Evolutionary conservation across 2,888 invertebrate genomes (phyloP).

Genomic region (Physocephala rufipes): DNA sequence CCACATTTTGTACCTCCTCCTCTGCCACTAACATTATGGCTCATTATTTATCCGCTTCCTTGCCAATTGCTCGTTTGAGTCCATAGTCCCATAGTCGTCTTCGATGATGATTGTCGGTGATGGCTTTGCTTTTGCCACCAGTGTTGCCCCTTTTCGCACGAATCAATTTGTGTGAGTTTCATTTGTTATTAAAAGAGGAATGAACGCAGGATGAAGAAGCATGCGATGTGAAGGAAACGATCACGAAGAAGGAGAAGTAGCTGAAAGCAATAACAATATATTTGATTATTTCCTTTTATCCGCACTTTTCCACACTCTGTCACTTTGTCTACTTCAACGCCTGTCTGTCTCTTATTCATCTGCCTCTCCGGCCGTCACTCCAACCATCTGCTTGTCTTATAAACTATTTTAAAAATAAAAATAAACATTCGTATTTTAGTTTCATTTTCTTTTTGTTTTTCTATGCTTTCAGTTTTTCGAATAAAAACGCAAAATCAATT

Average conservation of each 20-base stretch:
- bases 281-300: not conserved
- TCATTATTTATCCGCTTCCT: not conserved
- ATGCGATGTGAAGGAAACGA: not conserved
- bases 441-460: not conserved
- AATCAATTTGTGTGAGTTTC: constrained; percentile 32
- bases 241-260: not conserved
- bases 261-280: not conserved
- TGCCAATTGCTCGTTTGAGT: not conserved
- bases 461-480: not conserved
- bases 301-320: not conserved
- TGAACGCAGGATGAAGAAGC: constrained; percentile 1
- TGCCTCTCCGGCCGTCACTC: not conserved
- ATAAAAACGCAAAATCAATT: constrained; percentile 16
- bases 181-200: constrained; percentile 15
- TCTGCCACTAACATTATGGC: not conserved
- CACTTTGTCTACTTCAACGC: not conserved
- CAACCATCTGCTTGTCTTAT: constrained; percentile 12
- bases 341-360: not conserved
- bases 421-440: not conserved
- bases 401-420: constrained; percentile 2
- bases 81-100: not conserved
- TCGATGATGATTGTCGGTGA: constrained; percentile 2
- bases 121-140: constrained; percentile 11
- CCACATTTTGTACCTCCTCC: not conserved
- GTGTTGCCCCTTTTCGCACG: constrained; percentile 23